phyloP scores from a whole-genome alignment of 2,888 invertebrate species.

The Drosophila subquinaria region DNA sequence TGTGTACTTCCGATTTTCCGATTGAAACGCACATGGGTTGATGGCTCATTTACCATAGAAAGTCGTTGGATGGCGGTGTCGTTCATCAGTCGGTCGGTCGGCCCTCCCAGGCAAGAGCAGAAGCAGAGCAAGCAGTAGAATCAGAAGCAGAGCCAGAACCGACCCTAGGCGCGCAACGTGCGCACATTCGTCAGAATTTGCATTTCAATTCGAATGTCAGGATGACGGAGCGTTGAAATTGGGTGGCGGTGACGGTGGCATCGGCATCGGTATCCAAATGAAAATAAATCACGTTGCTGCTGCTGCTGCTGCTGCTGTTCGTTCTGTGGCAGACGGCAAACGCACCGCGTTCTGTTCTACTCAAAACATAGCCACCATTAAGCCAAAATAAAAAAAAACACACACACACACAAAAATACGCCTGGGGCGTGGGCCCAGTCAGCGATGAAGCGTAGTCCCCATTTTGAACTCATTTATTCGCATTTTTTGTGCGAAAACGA shows the following conservation, averaged over 20 bases:
- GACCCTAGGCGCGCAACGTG: slow-evolving; percentile 62
- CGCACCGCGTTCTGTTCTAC: slow-evolving; percentile 43
- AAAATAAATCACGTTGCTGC: slow-evolving; percentile 79
- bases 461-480: slow-evolving; percentile 79
- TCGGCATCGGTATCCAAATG: slow-evolving; percentile 66
- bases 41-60: slow-evolving; percentile 72
- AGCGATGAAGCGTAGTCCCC: slow-evolving; percentile 48
- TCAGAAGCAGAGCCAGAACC: slow-evolving; percentile 16
- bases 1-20: slow-evolving; percentile 60
- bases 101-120: slow-evolving; percentile 27
- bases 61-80: slow-evolving; percentile 49
- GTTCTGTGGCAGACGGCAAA: slow-evolving; percentile 41
- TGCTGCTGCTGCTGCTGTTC: neutral
- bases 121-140: neutral
- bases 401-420: slow-evolving; percentile 8
- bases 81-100: slow-evolving; percentile 39
- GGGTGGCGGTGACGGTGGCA: slow-evolving; percentile 56
- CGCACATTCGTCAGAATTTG: slow-evolving; percentile 83
- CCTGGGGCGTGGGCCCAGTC: slow-evolving; percentile 39
- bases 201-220: slow-evolving; percentile 83
- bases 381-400: slow-evolving; percentile 55
- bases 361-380: slow-evolving; percentile 77
- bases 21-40: slow-evolving; percentile 53
- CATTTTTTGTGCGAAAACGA: slow-evolving; percentile 68
- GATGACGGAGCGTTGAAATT: slow-evolving; percentile 77